A percentile compares a stretch with the other conserved stretches of the same genome.
Conservation (phyloP, 2,113 vertebrate genomes). For the Furnarius figulus region DNA sequence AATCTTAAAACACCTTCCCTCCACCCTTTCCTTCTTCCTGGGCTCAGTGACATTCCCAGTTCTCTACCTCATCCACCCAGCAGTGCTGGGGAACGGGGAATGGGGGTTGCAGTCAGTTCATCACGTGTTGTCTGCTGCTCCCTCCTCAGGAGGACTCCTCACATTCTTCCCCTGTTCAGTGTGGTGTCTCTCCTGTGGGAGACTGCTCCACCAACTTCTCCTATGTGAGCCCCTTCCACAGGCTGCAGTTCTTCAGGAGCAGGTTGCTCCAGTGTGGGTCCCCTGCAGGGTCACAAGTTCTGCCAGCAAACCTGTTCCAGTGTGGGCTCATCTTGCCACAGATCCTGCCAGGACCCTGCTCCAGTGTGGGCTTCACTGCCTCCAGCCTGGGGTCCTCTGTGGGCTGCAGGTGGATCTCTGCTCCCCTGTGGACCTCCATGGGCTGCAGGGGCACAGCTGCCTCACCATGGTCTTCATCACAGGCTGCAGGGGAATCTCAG, state of each 20-base stretch:
- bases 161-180: not conserved
- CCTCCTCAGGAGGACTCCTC: not conserved
- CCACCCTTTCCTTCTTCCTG: not conserved
- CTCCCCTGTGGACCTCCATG: not conserved
- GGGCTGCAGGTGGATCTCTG: not conserved
- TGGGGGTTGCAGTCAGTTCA: not conserved
- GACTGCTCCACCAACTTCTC: not conserved
- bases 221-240: not conserved
- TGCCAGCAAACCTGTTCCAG: not conserved
- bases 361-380: not conserved
- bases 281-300: not conserved
- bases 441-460: not conserved
- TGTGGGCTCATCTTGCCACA: not conserved
- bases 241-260: not conserved
- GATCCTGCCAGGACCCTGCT: not conserved
- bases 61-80: not conserved
- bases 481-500: not conserved
- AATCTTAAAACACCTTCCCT: not conserved
- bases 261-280: not conserved
- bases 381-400: not conserved
- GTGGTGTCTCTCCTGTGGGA: not conserved
- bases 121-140: not conserved
- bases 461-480: not conserved
- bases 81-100: fast-evolving
- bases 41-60: not conserved